Conservation (phyloP, 2,797 vertebrate genomes). For the Ptychadena robeensis region DNA sequence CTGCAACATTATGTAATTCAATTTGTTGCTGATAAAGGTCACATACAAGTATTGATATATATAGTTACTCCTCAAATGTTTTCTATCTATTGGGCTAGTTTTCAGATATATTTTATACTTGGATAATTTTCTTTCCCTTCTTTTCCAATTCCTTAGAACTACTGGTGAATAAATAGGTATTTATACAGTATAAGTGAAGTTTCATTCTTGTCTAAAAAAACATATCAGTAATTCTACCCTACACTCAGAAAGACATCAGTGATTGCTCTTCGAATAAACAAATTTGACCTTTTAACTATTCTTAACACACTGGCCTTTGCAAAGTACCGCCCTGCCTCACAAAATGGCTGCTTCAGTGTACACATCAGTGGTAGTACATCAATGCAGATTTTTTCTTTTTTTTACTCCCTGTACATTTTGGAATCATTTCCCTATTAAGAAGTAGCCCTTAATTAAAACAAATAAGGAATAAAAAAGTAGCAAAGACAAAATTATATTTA, state of each 20-base stretch:
- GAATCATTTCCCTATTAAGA: conserved; percentile 36
- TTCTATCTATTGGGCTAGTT: background rate
- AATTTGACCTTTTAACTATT: background rate
- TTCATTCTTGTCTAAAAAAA: too few species aligned
- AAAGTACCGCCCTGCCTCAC: background rate
- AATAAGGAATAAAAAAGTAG: conserved; percentile 39
- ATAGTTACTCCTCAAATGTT: background rate
- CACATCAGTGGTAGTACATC: background rate
- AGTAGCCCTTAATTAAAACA: conserved; percentile 55
- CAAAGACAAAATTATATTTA: conserved; percentile 4
- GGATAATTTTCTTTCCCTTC: background rate
- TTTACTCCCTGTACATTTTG: conserved; percentile 12
- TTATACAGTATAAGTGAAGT: too few species aligned
- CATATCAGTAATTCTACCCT: too few species aligned
- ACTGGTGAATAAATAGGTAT: too few species aligned
- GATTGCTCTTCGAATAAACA: too few species aligned
- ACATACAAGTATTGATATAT: background rate
- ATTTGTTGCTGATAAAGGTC: background rate
- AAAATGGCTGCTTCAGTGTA: conserved; percentile 1
- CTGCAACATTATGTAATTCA: too few species aligned
- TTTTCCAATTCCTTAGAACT: background rate
- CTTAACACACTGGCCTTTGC: background rate
- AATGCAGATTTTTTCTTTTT: conserved; percentile 22
- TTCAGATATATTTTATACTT: too few species aligned
- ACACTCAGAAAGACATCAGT: too few species aligned